phyloP scores from a whole-genome alignment of 1,140 invertebrate species.

The Teleogryllus occipitalis region DNA sequence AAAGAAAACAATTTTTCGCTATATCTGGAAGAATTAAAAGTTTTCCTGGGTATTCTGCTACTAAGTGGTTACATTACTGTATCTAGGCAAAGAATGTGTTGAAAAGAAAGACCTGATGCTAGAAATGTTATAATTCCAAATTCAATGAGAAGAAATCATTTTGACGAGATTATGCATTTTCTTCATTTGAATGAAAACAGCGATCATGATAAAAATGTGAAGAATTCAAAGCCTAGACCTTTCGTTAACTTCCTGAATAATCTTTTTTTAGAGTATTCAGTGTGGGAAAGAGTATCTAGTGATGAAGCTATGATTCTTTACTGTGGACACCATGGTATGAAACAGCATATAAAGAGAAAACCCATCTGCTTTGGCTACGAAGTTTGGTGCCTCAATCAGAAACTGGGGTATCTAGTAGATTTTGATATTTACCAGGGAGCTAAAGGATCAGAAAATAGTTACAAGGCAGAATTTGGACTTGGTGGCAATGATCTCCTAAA shows the following conservation, averaged over 20 bases:
- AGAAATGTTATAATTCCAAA: background rate
- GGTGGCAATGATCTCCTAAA: too few relatives aligned
- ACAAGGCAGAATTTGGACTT: too few relatives aligned
- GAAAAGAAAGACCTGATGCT: background rate
- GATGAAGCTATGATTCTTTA: background rate
- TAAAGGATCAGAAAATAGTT: too few relatives aligned
- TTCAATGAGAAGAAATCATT: slow-evolving; percentile 13
- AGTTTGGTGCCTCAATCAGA: slow-evolving; percentile 13
- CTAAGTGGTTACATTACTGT: background rate
- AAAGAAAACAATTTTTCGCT: background rate
- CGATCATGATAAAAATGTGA: background rate
- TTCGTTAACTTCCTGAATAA: slow-evolving; percentile 20
- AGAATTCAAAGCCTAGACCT: slow-evolving; percentile 20
- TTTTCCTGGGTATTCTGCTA: background rate
- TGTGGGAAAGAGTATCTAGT: slow-evolving; percentile 11
- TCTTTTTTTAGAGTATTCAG: background rate
- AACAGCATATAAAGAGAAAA: slow-evolving; percentile 26
- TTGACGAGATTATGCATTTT: slow-evolving; percentile 8
- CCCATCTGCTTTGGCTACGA: slow-evolving; percentile 27
- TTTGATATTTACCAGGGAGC: slow-evolving; percentile 9
- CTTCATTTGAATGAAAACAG: background rate
- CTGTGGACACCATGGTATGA: background rate
- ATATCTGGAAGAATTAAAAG: background rate
- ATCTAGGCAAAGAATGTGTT: background rate
- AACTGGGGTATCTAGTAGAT: background rate